phyloP scores from a whole-genome alignment of 2,888 invertebrate species.

The Torymus tubicola region DNA sequence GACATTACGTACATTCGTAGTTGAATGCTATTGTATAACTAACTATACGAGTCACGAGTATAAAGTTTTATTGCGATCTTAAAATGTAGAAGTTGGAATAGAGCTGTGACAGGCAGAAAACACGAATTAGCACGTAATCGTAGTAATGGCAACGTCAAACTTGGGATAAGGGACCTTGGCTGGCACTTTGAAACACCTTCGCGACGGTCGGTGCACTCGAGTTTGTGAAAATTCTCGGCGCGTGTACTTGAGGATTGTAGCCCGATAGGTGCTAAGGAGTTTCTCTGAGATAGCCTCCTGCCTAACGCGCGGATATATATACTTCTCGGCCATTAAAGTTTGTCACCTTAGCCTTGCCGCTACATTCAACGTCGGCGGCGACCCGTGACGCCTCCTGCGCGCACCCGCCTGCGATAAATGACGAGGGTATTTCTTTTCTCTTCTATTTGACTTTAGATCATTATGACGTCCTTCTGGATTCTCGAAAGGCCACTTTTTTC shows the following conservation, averaged over 20 bases:
- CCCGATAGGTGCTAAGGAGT: conserved; percentile 23
- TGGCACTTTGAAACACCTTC: not conserved
- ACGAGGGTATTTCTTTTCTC: not conserved
- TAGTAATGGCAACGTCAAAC: conserved; percentile 33
- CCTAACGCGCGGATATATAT: conserved; percentile 8
- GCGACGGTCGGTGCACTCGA: conserved; percentile 29
- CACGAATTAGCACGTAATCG: no score
- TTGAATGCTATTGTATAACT: no score
- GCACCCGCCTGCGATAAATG: not conserved
- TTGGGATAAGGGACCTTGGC: conserved; percentile 7
- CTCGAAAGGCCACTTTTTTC: no score
- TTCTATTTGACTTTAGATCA: not conserved
- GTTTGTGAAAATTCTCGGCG: not conserved
- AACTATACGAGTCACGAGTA: no score
- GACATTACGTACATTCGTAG: no score
- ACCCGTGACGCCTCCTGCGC: conserved; percentile 21
- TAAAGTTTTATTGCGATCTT: no score
- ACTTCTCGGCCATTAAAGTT: conserved; percentile 16
- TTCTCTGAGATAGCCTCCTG: not conserved
- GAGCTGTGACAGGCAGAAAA: no score
- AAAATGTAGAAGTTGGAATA: no score
- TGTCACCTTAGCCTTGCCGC: conserved; percentile 36
- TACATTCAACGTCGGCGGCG: conserved; percentile 10
- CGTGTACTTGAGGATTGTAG: not conserved
- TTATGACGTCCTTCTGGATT: not conserved